Evolutionary conservation across 2,888 invertebrate species (phyloP).

Genomic region (Tuta absoluta): DNA sequence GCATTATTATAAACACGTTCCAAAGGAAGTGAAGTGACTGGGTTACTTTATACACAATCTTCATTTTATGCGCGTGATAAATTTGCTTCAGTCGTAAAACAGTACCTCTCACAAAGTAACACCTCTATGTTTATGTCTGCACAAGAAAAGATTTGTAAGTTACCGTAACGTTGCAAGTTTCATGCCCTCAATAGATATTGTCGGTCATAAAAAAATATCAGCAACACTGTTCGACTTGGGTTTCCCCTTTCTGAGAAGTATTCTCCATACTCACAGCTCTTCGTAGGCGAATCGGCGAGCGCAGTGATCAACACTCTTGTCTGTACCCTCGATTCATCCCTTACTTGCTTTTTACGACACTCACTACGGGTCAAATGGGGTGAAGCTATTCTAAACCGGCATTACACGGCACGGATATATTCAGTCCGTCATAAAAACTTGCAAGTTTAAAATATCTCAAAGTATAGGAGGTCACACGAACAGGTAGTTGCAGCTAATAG

Average conservation of each 20-base stretch:
- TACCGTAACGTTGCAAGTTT: background rate
- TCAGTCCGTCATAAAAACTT: background rate
- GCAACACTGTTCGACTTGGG: no score
- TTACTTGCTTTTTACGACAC: no score
- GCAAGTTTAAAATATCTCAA: background rate
- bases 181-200: background rate
- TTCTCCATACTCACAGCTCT: no score
- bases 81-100: background rate
- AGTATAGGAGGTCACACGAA: background rate
- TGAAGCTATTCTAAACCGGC: no score
- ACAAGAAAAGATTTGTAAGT: background rate
- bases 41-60: background rate
- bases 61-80: background rate
- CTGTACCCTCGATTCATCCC: no score
- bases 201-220: background rate
- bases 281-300: no score
- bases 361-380: no score
- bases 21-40: background rate
- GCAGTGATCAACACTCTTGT: no score
- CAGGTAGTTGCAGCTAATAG: constrained; percentile 3
- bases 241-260: no score
- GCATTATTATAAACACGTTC: background rate
- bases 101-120: background rate
- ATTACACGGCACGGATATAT: no score
- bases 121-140: background rate